These are phyloP conservation scores for Acipenser ruthenus DNA, from an alignment of 2,797 vertebrate species.

Conservation along the genomic window DNA sequence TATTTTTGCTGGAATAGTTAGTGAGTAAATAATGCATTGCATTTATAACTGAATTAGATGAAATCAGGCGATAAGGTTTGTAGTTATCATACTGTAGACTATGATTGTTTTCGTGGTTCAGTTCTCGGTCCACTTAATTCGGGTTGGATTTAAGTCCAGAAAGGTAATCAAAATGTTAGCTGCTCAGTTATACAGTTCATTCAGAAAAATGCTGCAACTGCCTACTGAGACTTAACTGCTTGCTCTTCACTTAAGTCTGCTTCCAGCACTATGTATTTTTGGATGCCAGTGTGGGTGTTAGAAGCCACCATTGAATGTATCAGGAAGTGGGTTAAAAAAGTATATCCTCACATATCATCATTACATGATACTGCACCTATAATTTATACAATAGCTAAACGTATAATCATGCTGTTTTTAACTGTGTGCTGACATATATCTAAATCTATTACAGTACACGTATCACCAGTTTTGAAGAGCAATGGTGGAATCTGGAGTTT, in stretches of 20 bases:
- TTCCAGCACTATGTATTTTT: conserved; percentile 43
- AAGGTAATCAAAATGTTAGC: too few species aligned
- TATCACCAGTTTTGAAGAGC: conserved; percentile 34
- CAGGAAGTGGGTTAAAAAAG: conserved; percentile 12
- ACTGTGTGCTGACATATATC: not conserved
- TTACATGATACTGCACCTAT: not conserved
- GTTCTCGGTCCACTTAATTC: too few species aligned
- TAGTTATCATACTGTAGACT: too few species aligned
- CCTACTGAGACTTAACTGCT: too few species aligned
- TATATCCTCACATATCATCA: not conserved
- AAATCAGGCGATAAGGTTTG: too few species aligned
- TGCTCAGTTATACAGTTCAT: too few species aligned
- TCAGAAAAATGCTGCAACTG: too few species aligned
- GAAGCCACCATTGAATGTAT: conserved; percentile 23
- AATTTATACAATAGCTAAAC: not conserved
- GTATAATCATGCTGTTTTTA: conserved; percentile 5
- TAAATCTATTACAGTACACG: conserved; percentile 46
- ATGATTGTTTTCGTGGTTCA: too few species aligned
- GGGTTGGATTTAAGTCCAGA: too few species aligned
- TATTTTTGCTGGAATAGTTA: too few species aligned
- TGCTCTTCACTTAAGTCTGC: not conserved
- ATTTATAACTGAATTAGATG: too few species aligned
- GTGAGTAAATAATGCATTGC: too few species aligned
- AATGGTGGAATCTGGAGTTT: conserved; percentile 50
- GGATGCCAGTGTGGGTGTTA: conserved; percentile 36